Evolutionary conservation across 2,888 invertebrate species (phyloP).

Genomic region (Ochropleura leucogaster): DNA sequence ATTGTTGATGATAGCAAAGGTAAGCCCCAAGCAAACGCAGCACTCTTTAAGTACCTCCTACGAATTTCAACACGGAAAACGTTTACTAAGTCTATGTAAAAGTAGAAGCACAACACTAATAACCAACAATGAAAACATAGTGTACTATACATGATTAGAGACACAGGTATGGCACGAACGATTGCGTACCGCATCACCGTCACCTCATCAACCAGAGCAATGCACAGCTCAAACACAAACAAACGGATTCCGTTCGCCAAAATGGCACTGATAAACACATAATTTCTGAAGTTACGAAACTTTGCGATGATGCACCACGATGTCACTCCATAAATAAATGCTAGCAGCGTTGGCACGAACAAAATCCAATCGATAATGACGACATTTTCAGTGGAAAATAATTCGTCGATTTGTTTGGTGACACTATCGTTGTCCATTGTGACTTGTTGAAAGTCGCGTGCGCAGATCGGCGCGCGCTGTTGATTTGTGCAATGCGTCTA

Average conservation of each 20-base stretch:
- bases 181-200: background rate
- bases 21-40: conserved; percentile 20
- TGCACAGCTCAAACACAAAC: background rate
- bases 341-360: background rate
- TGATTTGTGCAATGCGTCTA: background rate
- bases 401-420: conserved; percentile 3
- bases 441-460: background rate
- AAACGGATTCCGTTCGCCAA: background rate
- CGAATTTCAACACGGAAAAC: conserved; percentile 20
- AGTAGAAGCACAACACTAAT: conserved; percentile 23
- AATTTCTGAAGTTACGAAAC: conserved; percentile 33
- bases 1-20: conserved; percentile 14
- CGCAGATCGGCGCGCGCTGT: background rate
- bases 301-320: conserved; percentile 34
- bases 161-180: background rate
- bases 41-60: conserved; percentile 20
- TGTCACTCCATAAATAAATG: conserved; percentile 22
- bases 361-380: conserved; percentile 1
- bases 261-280: conserved; percentile 33
- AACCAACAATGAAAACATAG: conserved; percentile 15
- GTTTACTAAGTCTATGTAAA: conserved; percentile 24
- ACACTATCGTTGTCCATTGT: conserved; percentile 3
- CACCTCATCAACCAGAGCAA: background rate
- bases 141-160: background rate
- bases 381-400: conserved; percentile 17